Evolutionary conservation across 2,888 invertebrate genomes (phyloP).

Genomic region (Taenaris catops): DNA sequence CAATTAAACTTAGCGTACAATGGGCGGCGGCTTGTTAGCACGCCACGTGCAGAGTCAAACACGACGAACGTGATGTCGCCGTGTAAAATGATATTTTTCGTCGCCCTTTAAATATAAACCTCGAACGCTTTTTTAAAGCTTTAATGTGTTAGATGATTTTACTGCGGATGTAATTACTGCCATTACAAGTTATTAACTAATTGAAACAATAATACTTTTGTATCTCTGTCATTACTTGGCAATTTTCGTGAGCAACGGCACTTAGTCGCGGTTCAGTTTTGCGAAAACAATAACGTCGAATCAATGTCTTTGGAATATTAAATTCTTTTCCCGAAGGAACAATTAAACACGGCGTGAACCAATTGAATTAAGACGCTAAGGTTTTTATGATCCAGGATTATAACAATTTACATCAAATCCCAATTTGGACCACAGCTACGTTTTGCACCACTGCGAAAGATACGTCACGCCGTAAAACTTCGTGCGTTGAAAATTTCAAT

Average conservation of each 20-base stretch:
- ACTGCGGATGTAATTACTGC: constrained; percentile 19
- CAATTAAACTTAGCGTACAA: too few species aligned
- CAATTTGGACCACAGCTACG: constrained; percentile 44
- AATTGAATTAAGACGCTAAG: constrained; percentile 40
- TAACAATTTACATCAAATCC: constrained; percentile 44
- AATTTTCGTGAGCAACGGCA: constrained; percentile 25
- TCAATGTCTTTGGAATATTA: constrained; percentile 29
- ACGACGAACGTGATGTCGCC: constrained; percentile 19
- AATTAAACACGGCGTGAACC: constrained; percentile 48
- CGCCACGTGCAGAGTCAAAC: constrained; percentile 58
- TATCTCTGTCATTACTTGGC: constrained; percentile 13
- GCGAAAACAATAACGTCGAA: constrained; percentile 25
- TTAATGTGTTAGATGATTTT: constrained; percentile 12
- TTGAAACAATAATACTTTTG: constrained; percentile 16
- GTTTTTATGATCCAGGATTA: constrained; percentile 27
- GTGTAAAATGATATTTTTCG: constrained; percentile 9
- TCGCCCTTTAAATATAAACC: constrained; percentile 12
- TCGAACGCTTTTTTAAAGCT: constrained; percentile 5
- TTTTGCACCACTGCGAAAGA: constrained; percentile 65
- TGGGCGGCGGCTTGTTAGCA: too few species aligned
- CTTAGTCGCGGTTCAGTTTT: constrained; percentile 23
- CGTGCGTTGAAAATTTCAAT: constrained; percentile 69
- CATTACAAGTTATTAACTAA: constrained; percentile 18
- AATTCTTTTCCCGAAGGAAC: constrained; percentile 32
- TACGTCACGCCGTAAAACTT: constrained; percentile 47